phyloP scores from a whole-genome alignment of 2,113 vertebrate genomes.

The Chionomys nivalis region DNA sequence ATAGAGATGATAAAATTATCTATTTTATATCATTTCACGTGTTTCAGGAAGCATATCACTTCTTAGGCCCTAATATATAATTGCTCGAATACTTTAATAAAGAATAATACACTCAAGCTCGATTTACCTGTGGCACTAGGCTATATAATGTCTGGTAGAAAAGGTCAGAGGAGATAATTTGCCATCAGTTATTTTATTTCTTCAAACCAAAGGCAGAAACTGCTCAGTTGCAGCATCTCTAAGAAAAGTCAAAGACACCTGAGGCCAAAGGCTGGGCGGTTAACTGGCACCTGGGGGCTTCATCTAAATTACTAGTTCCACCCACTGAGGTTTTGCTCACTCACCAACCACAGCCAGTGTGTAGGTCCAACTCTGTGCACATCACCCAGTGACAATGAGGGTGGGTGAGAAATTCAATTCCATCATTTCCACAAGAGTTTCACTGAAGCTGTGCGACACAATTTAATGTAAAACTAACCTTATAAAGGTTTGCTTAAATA shows the following conservation, averaged over 20 bases:
- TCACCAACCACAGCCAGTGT: neutral
- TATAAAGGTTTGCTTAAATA: conserved; percentile 63
- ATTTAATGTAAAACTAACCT: conserved; percentile 59
- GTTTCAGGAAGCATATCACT: neutral
- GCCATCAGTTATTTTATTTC: neutral
- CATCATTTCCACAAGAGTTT: conserved; percentile 29
- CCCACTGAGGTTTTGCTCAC: neutral
- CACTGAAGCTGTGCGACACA: conserved; percentile 24
- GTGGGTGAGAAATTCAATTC: conserved; percentile 36
- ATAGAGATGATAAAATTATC: neutral
- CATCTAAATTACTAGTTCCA: neutral
- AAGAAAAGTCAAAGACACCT: neutral
- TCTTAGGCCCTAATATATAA: neutral
- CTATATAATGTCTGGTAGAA: neutral
- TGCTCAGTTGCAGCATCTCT: neutral
- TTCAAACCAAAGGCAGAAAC: conserved; percentile 9
- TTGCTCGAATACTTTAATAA: conserved; percentile 5
- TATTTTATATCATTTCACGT: conserved; percentile 16
- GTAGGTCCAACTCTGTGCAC: neutral
- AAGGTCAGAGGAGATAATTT: neutral
- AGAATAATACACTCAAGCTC: neutral
- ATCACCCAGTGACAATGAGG: neutral
- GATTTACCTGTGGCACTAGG: neutral
- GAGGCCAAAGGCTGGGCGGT: neutral
- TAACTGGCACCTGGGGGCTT: neutral